These are phyloP conservation scores for Cebidichthys violaceus DNA, from an alignment of 2,113 vertebrate genomes.

Conservation along the genomic window DNA sequence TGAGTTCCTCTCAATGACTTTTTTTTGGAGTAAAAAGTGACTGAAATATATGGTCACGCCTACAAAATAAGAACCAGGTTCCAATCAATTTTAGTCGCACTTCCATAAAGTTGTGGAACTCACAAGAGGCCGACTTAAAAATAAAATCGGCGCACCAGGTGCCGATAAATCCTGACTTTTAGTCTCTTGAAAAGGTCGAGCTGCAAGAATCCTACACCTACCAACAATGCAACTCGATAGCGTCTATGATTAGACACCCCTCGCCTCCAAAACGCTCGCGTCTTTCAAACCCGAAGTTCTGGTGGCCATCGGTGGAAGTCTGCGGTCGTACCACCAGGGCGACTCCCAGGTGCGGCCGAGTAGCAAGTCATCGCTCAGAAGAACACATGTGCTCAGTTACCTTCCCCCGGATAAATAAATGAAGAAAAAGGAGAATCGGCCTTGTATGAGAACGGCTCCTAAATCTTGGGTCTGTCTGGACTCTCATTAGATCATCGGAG, in stretches of 20 bases:
- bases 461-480: conserved; percentile 86
- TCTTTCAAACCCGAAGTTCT: not conserved
- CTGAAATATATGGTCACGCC: not conserved
- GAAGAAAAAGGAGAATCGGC: conserved; percentile 31
- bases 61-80: not conserved
- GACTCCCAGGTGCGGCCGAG: conserved; percentile 46
- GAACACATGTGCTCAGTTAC: conserved; percentile 33
- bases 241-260: not conserved
- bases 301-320: not conserved
- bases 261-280: not conserved
- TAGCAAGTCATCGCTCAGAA: conserved; percentile 26
- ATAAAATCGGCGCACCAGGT: not conserved
- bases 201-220: not conserved
- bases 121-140: not conserved
- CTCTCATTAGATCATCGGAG: conserved; percentile 92
- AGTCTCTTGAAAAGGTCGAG: not conserved
- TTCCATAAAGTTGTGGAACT: not conserved
- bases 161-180: not conserved
- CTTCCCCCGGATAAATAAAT: conserved; percentile 57
- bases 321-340: not conserved
- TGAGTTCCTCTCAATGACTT: not conserved
- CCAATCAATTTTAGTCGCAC: not conserved
- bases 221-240: conserved; percentile 11
- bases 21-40: not conserved
- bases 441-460: conserved; percentile 67